Conservation (phyloP, 37 sponge, comb jelly and placozoan species). For the Aplysina aerophoba region DNA sequence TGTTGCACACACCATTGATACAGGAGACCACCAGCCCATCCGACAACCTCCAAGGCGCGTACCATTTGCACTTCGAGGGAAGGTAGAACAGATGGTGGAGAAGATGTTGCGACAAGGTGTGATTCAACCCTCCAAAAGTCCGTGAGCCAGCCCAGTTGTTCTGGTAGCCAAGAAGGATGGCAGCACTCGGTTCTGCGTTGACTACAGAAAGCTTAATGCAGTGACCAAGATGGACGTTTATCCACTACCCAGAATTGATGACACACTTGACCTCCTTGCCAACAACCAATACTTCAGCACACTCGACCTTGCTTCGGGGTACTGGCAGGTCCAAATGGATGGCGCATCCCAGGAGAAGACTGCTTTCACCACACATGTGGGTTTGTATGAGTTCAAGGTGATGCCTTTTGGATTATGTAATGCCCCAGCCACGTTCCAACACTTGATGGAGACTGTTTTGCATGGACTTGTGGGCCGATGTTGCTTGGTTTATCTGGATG, state of each 20-base stretch:
- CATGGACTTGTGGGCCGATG: neutral
- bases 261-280: constrained; percentile 46
- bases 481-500: constrained; percentile 50
- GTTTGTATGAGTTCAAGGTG: constrained; percentile 45
- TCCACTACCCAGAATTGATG: constrained; percentile 67
- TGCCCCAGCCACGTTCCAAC: constrained; percentile 52
- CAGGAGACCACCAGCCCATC: constrained; percentile 40
- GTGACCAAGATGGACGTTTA: constrained; percentile 65
- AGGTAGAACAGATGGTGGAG: constrained; percentile 22
- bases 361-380: constrained; percentile 43
- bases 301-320: constrained; percentile 34
- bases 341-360: constrained; percentile 30
- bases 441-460: constrained; percentile 47
- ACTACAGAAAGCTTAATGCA: constrained; percentile 60
- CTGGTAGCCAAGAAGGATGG: constrained; percentile 59
- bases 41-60: constrained; percentile 37
- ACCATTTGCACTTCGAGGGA: constrained; percentile 39
- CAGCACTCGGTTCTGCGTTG: constrained; percentile 58
- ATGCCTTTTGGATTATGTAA: constrained; percentile 60
- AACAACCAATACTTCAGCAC: constrained; percentile 15
- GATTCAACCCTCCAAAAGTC: constrained; percentile 44
- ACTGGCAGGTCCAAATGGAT: constrained; percentile 46
- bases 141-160: constrained; percentile 60
- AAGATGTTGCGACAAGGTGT: constrained; percentile 56
- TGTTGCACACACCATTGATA: constrained; percentile 37